Evolutionary conservation across 2,888 invertebrate genomes (phyloP), one percentile per base, ranked within the genome.

Genomic region (Diarsia dahlii): DNA sequence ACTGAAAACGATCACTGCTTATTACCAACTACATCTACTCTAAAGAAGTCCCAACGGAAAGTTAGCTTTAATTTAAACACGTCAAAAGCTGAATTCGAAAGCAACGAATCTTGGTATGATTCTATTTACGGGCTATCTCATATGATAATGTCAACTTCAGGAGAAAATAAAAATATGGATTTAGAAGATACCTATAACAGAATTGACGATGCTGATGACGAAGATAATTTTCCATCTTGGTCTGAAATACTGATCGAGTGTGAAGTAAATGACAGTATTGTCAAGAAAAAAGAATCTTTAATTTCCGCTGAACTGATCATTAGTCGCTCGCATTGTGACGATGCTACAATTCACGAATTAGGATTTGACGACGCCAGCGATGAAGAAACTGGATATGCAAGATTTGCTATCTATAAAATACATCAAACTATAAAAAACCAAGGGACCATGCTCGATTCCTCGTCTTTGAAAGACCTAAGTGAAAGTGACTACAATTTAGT

Each of bases 71-170:
- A 92, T 77, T 81, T 91, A 45, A 91, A 88, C 60, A 89, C 89
- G 9, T 78, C 90, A 15, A 88, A 87, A 81, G 78, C 84, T 48
- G 91, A 93, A 69, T 88, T 88, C 66, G 91, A 91, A 50, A 86
- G 90, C 65, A 82, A 84, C 71, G 93, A 93, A 68, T 92, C 92
- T 23, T 96, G 95, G 95, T 92, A 94, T 80, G 95, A 96, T 84
- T 94, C 94, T 67, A 93, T 95, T 74, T 95, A 94, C 80, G 96
- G 96, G 18, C 76, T 95, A 62, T 91, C 94, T n/a, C 93, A 93
- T 81, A 84, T 93, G 74, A 84, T 89, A 74, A 50, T 76, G 75
- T 60, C 80, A 9, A 54, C 45, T 39, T 80, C 80, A 58, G 73
- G 73, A 71, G 78, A 84, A 78, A 78, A 74, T 54, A 56, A 62